These are phyloP conservation scores for Scylla paramamosain DNA, from an alignment of 1,140 invertebrate genomes.

Conservation along the genomic window DNA sequence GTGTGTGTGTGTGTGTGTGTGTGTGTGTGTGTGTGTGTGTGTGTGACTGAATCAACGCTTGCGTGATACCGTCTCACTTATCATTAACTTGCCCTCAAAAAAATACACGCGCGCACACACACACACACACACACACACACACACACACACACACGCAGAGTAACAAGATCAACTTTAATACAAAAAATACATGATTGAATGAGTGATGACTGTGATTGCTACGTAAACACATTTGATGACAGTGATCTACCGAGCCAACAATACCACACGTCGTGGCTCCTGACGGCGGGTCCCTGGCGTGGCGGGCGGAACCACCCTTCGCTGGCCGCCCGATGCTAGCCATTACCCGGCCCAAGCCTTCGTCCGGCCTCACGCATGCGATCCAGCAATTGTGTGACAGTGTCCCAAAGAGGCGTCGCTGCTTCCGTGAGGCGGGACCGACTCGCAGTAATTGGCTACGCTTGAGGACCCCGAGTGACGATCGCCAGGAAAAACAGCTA, in stretches of 20 bases:
- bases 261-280: background rate
- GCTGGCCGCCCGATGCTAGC: constrained; percentile 47
- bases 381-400: background rate
- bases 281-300: background rate
- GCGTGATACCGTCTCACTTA: background rate
- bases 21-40: background rate
- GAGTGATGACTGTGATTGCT: background rate
- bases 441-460: constrained; percentile 46
- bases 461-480: constrained; percentile 47
- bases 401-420: background rate
- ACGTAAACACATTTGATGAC: background rate
- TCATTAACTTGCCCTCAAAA: background rate
- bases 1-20: constrained; percentile 12
- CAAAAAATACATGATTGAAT: background rate
- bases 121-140: background rate
- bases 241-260: background rate
- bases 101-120: background rate
- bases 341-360: constrained; percentile 27
- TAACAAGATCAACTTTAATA: background rate
- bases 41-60: background rate
- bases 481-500: background rate
- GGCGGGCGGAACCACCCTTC: constrained; percentile 1
- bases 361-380: constrained; percentile 30
- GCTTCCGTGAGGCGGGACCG: background rate
- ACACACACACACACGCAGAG: background rate